A percentile compares a stretch with the other conserved stretches of the same genome.
phyloP scores from a whole-genome alignment of 2,888 invertebrate species.

The Aromia moschata region DNA sequence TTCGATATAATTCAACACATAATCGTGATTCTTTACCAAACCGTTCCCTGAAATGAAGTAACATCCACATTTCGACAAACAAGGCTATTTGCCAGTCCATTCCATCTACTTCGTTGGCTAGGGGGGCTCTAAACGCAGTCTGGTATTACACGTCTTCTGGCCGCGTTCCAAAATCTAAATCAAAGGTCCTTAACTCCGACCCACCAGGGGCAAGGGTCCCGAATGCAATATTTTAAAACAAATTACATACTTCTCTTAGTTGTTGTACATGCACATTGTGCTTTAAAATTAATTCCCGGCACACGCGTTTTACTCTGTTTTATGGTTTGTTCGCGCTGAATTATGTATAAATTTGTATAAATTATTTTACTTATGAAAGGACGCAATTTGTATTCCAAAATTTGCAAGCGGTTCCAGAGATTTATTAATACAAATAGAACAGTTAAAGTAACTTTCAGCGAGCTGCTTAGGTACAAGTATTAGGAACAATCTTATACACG shows the following conservation, averaged over 20 bases:
- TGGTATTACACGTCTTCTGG: conserved; percentile 16
- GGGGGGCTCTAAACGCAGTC: conserved; percentile 9
- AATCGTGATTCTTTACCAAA: no score
- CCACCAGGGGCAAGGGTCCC: not conserved
- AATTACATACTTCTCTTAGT: conserved; percentile 34
- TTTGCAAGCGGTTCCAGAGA: no score
- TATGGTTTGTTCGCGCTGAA: conserved; percentile 8
- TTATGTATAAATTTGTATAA: conserved; percentile 13
- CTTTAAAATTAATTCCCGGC: conserved; percentile 20
- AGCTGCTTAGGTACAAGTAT: no score
- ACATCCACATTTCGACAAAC: not conserved
- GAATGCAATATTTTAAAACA: conserved; percentile 30
- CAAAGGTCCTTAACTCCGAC: conserved; percentile 33
- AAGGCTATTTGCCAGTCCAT: not conserved
- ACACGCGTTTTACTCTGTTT: conserved; percentile 13
- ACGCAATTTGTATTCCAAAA: not conserved
- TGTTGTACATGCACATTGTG: conserved; percentile 20
- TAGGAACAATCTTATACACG: no score
- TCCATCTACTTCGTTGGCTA: not conserved
- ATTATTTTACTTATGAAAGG: conserved; percentile 16
- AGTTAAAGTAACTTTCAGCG: no score
- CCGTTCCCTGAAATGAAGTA: no score
- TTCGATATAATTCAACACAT: no score
- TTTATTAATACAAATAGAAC: no score
- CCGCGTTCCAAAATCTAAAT: conserved; percentile 27